phyloP scores from a whole-genome alignment of 2,797 vertebrate genomes.

The Sebastes oblongus region DNA sequence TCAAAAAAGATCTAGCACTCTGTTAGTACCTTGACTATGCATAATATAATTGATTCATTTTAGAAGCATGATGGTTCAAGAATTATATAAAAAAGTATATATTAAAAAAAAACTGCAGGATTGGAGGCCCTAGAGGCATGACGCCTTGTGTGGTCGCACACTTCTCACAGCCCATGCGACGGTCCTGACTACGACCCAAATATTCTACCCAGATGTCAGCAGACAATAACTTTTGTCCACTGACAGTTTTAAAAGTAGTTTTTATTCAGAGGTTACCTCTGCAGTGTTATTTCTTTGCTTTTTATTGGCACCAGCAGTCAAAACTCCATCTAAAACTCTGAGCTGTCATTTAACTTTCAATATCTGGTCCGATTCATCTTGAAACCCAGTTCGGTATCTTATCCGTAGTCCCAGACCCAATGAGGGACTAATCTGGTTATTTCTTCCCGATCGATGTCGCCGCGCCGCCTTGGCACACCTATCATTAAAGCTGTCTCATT shows the following conservation, averaged over 20 bases:
- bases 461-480: conserved; percentile 53
- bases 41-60: no score
- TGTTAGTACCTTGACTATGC: no score
- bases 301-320: conserved; percentile 25
- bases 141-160: no score
- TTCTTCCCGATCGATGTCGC: conserved; percentile 67
- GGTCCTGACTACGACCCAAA: neutral
- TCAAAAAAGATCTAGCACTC: no score
- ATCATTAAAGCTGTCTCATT: conserved; percentile 65
- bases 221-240: neutral
- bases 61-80: no score
- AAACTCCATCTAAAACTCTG: conserved; percentile 43
- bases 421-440: conserved; percentile 74
- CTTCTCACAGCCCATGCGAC: no score
- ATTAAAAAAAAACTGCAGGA: no score
- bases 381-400: conserved; percentile 56
- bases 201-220: neutral
- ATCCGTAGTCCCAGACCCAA: conserved; percentile 60
- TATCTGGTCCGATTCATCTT: conserved; percentile 63
- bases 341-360: conserved; percentile 57
- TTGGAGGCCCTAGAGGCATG: no score
- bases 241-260: conserved; percentile 22
- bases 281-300: conserved; percentile 34
- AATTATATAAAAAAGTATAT: no score
- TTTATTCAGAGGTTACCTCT: conserved; percentile 4